Conservation (phyloP, 2,113 vertebrate species). For the Callaeas wilsoni region DNA sequence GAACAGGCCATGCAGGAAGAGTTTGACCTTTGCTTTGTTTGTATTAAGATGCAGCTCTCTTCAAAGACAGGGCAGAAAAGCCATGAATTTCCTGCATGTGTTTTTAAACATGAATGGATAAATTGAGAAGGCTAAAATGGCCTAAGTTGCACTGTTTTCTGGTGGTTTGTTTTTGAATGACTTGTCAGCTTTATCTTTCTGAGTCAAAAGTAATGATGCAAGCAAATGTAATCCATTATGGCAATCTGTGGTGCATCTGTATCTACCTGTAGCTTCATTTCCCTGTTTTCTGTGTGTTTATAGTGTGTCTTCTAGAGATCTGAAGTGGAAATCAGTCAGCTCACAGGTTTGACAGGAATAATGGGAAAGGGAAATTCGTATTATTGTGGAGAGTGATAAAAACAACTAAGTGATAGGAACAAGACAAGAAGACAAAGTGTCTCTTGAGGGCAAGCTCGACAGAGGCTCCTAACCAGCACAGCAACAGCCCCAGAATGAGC, state of each 20-base stretch:
- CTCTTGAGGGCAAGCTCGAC: background rate
- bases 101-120: background rate
- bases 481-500: background rate
- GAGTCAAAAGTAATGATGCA: background rate
- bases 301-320: background rate
- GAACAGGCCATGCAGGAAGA: background rate
- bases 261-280: background rate
- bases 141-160: background rate
- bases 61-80: background rate
- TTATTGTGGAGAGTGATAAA: background rate
- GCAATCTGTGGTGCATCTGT: background rate
- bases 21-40: background rate
- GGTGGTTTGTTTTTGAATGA: background rate
- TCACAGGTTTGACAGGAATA: background rate
- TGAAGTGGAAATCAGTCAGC: background rate
- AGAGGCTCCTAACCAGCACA: background rate
- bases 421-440: background rate
- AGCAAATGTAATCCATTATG: background rate
- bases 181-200: background rate
- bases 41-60: background rate
- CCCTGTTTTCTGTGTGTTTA: background rate
- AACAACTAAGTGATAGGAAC: background rate
- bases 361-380: background rate
- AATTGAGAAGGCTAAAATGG: background rate
- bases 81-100: background rate